Evolutionary conservation across 2,888 invertebrate species (phyloP).

Genomic region (Pristionchus arcanus): DNA sequence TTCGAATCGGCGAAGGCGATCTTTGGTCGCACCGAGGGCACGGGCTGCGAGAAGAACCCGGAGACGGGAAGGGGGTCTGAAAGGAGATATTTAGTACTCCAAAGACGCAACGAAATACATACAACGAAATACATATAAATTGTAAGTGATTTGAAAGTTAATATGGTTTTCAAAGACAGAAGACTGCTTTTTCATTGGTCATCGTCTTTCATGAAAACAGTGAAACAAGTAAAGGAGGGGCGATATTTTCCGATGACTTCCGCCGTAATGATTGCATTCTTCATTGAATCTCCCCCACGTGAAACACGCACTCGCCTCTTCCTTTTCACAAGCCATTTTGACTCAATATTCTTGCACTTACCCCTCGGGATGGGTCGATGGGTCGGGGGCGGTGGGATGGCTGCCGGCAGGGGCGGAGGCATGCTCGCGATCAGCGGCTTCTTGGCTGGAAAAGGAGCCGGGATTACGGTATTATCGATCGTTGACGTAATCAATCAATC

Average conservation of each 20-base stretch:
- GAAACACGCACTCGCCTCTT: not conserved
- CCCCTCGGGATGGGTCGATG: slow-evolving; percentile 30
- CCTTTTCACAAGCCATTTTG: not conserved
- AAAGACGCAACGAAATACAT: too few species aligned
- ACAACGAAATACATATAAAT: too few species aligned
- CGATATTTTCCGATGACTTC: too few species aligned
- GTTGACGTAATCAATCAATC: not conserved
- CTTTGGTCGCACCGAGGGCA: slow-evolving; percentile 22
- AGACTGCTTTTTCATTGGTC: too few species aligned
- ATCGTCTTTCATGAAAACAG: too few species aligned
- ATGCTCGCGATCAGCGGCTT: slow-evolving; percentile 28
- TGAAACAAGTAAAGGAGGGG: too few species aligned
- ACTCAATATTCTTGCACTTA: not conserved
- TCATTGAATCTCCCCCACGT: not conserved
- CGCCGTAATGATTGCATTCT: too few species aligned
- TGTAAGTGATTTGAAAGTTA: too few species aligned
- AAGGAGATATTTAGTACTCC: too few species aligned
- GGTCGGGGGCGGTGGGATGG: not conserved
- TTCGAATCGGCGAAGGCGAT: slow-evolving; percentile 43
- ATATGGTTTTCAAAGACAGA: too few species aligned
- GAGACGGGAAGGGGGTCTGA: not conserved
- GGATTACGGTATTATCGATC: not conserved
- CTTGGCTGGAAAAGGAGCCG: slow-evolving; percentile 28
- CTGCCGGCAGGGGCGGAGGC: slow-evolving; percentile 3
- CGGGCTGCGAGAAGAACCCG: slow-evolving; percentile 40